phyloP scores from a whole-genome alignment of 2,113 vertebrate genomes.

The Gavia stellata region DNA sequence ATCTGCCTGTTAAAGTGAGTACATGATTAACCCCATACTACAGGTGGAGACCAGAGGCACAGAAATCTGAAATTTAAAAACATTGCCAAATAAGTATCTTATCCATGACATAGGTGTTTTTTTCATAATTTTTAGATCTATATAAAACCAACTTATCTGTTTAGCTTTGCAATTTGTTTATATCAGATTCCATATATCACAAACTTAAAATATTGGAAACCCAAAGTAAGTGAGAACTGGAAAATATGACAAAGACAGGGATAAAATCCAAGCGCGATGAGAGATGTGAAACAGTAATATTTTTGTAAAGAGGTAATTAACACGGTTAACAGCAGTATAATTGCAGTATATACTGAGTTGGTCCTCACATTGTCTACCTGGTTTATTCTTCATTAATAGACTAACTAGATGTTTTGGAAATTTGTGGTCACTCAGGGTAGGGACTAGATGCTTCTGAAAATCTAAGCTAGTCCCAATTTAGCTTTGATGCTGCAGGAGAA shows the following conservation, averaged over 20 bases:
- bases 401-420: background rate
- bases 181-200: background rate
- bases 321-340: background rate
- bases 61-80: background rate
- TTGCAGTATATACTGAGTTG: background rate
- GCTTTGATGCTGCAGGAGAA: background rate
- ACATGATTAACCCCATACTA: background rate
- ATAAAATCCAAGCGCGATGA: background rate
- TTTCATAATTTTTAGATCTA: background rate
- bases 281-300: background rate
- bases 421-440: background rate
- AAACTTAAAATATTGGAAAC: background rate
- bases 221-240: background rate
- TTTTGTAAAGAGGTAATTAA: background rate
- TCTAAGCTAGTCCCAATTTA: background rate
- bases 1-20: background rate
- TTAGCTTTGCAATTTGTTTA: background rate
- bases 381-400: background rate
- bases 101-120: rapidly evolving
- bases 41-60: background rate
- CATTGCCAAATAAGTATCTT: background rate
- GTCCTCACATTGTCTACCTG: background rate
- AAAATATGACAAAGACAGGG: background rate
- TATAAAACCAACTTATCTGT: background rate
- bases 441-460: background rate